Evolutionary conservation across 1,140 invertebrate species (phyloP), one percentile per base, ranked within the genome.

Genomic region (Leptoteleia sp.): DNA sequence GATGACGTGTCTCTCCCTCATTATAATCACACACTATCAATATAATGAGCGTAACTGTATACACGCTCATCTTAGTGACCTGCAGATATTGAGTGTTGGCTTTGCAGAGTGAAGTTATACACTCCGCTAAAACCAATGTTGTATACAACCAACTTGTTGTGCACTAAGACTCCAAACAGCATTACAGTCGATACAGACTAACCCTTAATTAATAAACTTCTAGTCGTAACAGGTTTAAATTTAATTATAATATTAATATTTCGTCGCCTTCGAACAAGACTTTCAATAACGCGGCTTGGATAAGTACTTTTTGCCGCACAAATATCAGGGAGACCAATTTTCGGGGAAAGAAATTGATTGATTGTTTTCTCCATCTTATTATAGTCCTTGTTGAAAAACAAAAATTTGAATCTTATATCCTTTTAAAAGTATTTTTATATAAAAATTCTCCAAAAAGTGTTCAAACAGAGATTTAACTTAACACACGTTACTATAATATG

Each of bases 11-110:
- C 17, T 52, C 42, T 55, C 38, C 57, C 57, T 65, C 55, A 73
- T 73, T 65, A 73, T 73, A 65, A 73, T 73, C 59, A 73, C 52
- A 55, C 61, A 43, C 71, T 75, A 75, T 75, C 70, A 55, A 64
- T 73, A 64, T 64, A 73, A 73, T 64, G 50, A 73, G 50, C 70
- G 59, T 57, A 54, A 57, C 70, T 40, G 31, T 64, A 64, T 57
- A 55, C 35, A 47, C 27, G 40, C 48, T 64, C 59, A 50, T 73
- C 70, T 73, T 40, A 64, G 50, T 64, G 59, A 73, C 70, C 70
- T 52, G 43, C 25, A 37, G 42, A 65, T 67, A 67, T 40, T 45
- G 50, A 73, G 61, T 37, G 45, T 65, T 35, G 40, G 61, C 71
- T 61, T 52, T 13, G 52, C 12, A 45, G n/a, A 45, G 42, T 40